Conservation (phyloP, 2,113 vertebrate genomes). For the Chloropsis hardwickii region DNA sequence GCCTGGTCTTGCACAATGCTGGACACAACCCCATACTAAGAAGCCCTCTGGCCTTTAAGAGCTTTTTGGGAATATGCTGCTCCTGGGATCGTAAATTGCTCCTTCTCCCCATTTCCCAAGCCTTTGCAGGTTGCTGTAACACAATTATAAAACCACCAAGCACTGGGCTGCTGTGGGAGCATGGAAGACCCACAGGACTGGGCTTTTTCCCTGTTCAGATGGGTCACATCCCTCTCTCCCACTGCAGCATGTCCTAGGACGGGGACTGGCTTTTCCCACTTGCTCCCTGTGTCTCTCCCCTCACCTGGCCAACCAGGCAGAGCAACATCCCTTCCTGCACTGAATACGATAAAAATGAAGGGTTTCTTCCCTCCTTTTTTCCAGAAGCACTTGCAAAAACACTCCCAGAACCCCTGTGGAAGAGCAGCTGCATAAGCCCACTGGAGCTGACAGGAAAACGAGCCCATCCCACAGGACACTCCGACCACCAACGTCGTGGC, state of each 20-base stretch:
- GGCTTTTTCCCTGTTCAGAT: background rate
- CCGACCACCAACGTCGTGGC: accelerated
- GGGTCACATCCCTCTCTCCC: background rate
- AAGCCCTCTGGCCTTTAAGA: background rate
- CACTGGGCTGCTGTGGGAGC: background rate
- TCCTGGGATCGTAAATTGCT: background rate
- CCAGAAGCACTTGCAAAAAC: background rate
- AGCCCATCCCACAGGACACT: background rate
- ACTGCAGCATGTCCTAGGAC: accelerated
- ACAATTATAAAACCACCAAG: background rate
- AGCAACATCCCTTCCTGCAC: background rate
- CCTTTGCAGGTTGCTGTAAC: accelerated
- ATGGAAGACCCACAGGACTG: accelerated
- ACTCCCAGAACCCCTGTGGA: background rate
- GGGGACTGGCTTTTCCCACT: background rate
- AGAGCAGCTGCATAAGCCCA: background rate
- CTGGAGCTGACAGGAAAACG: accelerated
- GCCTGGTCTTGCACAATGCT: accelerated
- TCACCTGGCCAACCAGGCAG: accelerated
- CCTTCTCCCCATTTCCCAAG: background rate
- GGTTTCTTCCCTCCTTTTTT: background rate
- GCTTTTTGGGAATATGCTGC: background rate
- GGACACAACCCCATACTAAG: accelerated
- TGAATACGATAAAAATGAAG: accelerated
- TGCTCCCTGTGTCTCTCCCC: background rate